phyloP scores from a whole-genome alignment of 2,797 vertebrate species.

The Amphiprion clarkii region DNA sequence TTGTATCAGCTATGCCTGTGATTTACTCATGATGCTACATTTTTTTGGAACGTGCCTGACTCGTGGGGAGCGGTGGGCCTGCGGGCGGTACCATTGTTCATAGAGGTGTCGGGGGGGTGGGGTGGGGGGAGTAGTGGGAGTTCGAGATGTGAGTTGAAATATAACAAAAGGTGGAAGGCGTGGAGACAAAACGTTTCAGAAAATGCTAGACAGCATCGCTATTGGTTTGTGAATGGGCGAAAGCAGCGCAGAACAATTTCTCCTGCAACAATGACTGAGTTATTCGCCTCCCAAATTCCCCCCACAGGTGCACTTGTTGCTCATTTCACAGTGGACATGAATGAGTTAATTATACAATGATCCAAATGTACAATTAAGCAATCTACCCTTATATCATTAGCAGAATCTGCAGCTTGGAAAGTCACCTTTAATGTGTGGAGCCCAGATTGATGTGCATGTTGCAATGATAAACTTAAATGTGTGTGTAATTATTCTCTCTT shows the following conservation, averaged over 20 bases:
- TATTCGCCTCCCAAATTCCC: conserved; percentile 26
- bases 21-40: conserved; percentile 54
- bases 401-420: not conserved
- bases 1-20: conserved; percentile 3
- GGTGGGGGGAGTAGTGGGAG: conserved; percentile 45
- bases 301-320: conserved; percentile 56
- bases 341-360: conserved; percentile 29
- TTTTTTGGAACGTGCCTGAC: conserved; percentile 80
- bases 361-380: conserved; percentile 20
- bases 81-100: conserved; percentile 78
- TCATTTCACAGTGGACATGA: conserved; percentile 23
- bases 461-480: not conserved
- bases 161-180: conserved; percentile 84
- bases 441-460: not conserved
- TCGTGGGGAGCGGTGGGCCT: conserved; percentile 77
- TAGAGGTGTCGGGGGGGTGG: not conserved
- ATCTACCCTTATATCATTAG: not conserved
- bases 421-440: not conserved
- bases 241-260: conserved; percentile 74
- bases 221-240: conserved; percentile 71
- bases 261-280: conserved; percentile 72
- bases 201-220: conserved; percentile 82
- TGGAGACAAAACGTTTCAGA: conserved; percentile 84
- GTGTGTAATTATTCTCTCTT: conserved; percentile 20
- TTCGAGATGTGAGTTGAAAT: conserved; percentile 78